Evolutionary conservation across 1,140 invertebrate genomes (phyloP).

Genomic region (Nebria ingens): DNA sequence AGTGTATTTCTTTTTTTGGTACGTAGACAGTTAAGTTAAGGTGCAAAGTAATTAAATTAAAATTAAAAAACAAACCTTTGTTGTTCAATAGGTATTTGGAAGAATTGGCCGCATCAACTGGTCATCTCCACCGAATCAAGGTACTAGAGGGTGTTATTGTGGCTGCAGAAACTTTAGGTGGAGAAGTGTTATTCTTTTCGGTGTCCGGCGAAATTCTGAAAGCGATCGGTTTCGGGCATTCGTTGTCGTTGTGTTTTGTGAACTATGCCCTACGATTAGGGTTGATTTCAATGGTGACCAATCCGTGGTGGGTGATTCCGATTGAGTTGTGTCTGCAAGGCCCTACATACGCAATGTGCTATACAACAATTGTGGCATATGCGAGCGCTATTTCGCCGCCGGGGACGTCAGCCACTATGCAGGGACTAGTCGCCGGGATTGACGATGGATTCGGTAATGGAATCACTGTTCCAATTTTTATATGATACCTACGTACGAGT

Average conservation of each 20-base stretch:
- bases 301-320: slow-evolving; percentile 62
- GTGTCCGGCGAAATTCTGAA: slow-evolving; percentile 57
- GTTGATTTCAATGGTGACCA: slow-evolving; percentile 55
- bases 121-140: slow-evolving; percentile 53
- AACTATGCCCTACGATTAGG: slow-evolving; percentile 55
- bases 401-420: slow-evolving; percentile 59
- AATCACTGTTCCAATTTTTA: background rate
- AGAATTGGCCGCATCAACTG: slow-evolving; percentile 51
- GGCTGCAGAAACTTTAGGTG: slow-evolving; percentile 60
- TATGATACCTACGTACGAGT: slow-evolving; percentile 12
- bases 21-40: slow-evolving; percentile 23
- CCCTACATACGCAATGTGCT: slow-evolving; percentile 66
- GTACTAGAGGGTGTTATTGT: slow-evolving; percentile 63
- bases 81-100: slow-evolving; percentile 52
- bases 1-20: slow-evolving; percentile 73
- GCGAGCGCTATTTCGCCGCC: slow-evolving; percentile 61
- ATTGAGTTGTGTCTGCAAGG: slow-evolving; percentile 66
- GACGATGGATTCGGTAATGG: slow-evolving; percentile 61
- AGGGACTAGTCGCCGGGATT: slow-evolving; percentile 72
- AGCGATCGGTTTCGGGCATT: slow-evolving; percentile 57
- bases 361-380: slow-evolving; percentile 66
- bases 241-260: slow-evolving; percentile 58
- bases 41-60: slow-evolving; percentile 9
- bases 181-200: slow-evolving; percentile 64
- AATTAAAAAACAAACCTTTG: no score